Conservation (phyloP, 2,113 vertebrate species). For the Alethe diademata region DNA sequence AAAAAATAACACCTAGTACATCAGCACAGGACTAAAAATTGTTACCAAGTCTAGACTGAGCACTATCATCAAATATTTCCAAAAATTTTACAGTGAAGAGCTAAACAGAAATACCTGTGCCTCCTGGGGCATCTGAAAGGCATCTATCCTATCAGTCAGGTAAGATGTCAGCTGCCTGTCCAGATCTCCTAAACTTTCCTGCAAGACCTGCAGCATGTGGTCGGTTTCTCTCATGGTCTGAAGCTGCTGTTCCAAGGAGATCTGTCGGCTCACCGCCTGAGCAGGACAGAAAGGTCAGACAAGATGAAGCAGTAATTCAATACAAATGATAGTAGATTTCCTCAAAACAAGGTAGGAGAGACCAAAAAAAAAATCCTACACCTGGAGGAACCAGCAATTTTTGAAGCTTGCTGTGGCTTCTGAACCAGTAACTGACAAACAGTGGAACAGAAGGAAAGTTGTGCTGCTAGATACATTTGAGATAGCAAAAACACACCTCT, state of each 20-base stretch:
- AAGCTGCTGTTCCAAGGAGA: slow-evolving; percentile 88
- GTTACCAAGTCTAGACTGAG: neutral
- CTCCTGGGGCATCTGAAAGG: slow-evolving; percentile 91
- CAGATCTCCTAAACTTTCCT: slow-evolving; percentile 86
- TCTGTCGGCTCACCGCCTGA: slow-evolving; percentile 88
- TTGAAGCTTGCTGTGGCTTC: neutral
- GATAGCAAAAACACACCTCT: neutral
- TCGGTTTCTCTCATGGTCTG: slow-evolving; percentile 84
- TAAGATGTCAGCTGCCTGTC: slow-evolving; percentile 92
- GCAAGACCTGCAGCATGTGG: slow-evolving; percentile 84
- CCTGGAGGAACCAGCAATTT: neutral
- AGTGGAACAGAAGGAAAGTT: neutral
- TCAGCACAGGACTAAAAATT: neutral
- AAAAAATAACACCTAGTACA: neutral
- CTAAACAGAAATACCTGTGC: slow-evolving; percentile 83
- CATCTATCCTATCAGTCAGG: slow-evolving; percentile 93
- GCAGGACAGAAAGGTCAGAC: neutral
- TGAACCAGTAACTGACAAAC: neutral
- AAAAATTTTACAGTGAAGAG: neutral
- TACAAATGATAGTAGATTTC: neutral
- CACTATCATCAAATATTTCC: neutral
- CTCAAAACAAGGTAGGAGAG: neutral
- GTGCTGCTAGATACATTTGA: neutral
- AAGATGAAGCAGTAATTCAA: neutral
- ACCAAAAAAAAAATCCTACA: neutral